phyloP scores from a whole-genome alignment of 2,888 invertebrate species.

The Nephrotoma guestfalica region DNA sequence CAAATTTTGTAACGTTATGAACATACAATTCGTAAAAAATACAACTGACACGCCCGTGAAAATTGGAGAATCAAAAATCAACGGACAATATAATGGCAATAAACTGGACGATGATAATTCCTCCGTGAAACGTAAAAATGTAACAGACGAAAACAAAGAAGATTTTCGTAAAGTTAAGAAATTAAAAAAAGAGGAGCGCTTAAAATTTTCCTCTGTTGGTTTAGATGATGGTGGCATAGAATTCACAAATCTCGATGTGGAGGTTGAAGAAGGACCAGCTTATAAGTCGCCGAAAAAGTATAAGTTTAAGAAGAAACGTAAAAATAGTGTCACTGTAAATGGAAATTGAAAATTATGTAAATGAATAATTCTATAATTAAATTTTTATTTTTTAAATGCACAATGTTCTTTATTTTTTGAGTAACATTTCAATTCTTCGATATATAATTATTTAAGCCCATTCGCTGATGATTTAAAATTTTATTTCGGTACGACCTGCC shows the following conservation, averaged over 20 bases:
- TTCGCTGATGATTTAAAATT: no score
- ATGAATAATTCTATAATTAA: not conserved
- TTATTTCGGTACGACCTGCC: no score
- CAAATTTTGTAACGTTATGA: not conserved
- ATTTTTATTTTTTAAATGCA: not conserved
- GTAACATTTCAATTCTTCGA: no score
- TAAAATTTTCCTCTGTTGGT: not conserved
- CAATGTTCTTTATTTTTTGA: no score
- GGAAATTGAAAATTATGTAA: not conserved
- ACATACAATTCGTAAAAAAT: not conserved
- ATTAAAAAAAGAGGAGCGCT: not conserved
- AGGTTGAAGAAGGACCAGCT: not conserved
- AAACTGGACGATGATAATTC: not conserved
- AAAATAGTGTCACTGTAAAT: not conserved
- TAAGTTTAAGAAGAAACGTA: not conserved
- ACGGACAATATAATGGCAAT: not conserved
- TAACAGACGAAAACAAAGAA: not conserved
- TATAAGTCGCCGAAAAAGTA: not conserved
- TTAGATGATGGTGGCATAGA: not conserved
- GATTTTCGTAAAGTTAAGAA: not conserved
- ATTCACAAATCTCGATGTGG: not conserved
- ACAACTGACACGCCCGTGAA: not conserved
- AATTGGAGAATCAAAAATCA: not conserved
- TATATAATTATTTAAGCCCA: no score
- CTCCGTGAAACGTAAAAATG: not conserved